Percentiles rank a stretch among this genome's conserved stretches.
Evolutionary conservation across 2,888 invertebrate genomes (phyloP).

Genomic region (Ephialtes manifestator): DNA sequence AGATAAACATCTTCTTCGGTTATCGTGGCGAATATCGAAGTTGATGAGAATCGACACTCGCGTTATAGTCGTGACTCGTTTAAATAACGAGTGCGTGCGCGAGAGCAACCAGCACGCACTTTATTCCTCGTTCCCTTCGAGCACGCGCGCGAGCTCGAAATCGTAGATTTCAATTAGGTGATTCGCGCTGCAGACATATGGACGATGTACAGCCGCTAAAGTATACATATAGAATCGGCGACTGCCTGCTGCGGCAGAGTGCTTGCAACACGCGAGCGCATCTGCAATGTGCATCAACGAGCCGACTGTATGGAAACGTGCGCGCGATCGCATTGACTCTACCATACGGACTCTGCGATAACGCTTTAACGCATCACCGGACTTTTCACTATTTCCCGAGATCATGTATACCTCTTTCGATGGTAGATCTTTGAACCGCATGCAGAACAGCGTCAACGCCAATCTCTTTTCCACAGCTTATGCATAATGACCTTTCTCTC

Average conservation of each 20-base stretch:
- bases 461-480: constrained; percentile 19
- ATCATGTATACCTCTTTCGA: constrained; percentile 38
- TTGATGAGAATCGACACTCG: constrained; percentile 43
- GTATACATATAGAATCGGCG: constrained; percentile 54
- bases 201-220: constrained; percentile 57
- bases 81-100: constrained; percentile 63
- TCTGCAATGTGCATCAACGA: constrained; percentile 74
- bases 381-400: constrained; percentile 60
- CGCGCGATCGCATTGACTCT: constrained; percentile 56
- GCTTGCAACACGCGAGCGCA: constrained; percentile 60
- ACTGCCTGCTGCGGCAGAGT: constrained; percentile 68
- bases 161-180: constrained; percentile 84
- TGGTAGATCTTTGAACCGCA: not conserved
- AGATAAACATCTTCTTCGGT: constrained; percentile 28
- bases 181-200: constrained; percentile 62
- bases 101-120: constrained; percentile 55
- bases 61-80: constrained; percentile 44
- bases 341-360: constrained; percentile 65
- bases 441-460: constrained; percentile 16
- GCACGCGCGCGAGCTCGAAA: constrained; percentile 76
- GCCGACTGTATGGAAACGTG: constrained; percentile 47
- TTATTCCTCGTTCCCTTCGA: constrained; percentile 52
- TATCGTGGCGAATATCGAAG: constrained; percentile 44
- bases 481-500: not conserved
- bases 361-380: constrained; percentile 63